Conservation (phyloP, 2,888 invertebrate species). For the Drosophila maculinotata region DNA sequence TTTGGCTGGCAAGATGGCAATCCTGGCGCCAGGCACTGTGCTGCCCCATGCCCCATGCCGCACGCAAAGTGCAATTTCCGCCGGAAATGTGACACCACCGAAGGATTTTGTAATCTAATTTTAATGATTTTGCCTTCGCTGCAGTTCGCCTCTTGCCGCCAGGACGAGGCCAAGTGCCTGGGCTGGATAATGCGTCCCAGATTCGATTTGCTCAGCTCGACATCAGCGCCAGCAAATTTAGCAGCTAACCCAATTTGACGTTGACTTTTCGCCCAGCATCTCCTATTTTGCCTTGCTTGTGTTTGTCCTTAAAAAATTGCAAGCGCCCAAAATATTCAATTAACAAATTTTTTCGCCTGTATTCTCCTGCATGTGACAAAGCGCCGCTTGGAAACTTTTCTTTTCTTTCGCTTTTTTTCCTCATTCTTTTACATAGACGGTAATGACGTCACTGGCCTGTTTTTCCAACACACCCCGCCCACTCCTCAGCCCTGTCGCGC, state of each 20-base stretch:
- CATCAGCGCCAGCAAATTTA: slow-evolving; percentile 49
- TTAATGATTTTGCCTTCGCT: slow-evolving; percentile 75
- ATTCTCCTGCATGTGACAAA: slow-evolving; percentile 71
- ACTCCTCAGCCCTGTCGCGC: slow-evolving; percentile 26
- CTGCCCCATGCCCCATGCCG: slow-evolving; percentile 20
- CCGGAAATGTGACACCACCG: slow-evolving; percentile 78
- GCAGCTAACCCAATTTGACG: slow-evolving; percentile 70
- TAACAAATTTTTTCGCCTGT: slow-evolving; percentile 55
- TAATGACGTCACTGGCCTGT: slow-evolving; percentile 74
- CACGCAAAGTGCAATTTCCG: slow-evolving; percentile 78
- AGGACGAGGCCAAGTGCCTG: slow-evolving; percentile 59
- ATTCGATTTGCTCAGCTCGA: slow-evolving; percentile 69
- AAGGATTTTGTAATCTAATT: slow-evolving; percentile 79
- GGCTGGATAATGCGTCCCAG: slow-evolving; percentile 46
- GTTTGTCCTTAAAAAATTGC: slow-evolving; percentile 50
- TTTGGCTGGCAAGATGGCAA: slow-evolving; percentile 46
- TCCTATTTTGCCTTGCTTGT: slow-evolving; percentile 28
- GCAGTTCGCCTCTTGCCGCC: slow-evolving; percentile 22
- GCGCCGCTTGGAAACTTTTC: slow-evolving; percentile 68
- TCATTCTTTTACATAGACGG: slow-evolving; percentile 40
- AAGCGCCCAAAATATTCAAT: slow-evolving; percentile 74
- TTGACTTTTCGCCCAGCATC: slow-evolving; percentile 47
- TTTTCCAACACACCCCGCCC: slow-evolving; percentile 1
- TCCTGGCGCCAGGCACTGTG: slow-evolving; percentile 23
- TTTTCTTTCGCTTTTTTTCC: slow-evolving; percentile 2